Evolutionary conservation across 2,797 vertebrate genomes (phyloP).

Genomic region (Streptopelia turtur): DNA sequence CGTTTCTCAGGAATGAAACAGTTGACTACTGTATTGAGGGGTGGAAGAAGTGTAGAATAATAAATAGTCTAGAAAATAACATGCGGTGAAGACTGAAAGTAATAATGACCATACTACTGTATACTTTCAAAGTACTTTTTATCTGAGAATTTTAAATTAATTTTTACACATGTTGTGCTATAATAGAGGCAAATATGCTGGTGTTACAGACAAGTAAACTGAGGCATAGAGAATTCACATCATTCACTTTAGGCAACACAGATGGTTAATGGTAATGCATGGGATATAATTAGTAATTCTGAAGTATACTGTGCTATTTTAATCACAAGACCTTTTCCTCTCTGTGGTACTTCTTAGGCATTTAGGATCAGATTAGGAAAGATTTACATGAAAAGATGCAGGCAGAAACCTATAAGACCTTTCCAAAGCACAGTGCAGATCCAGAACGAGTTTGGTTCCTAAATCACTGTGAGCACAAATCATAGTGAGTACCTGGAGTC

Average conservation of each 20-base stretch:
- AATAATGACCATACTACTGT: neutral
- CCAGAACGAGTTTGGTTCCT: neutral
- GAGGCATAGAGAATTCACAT: neutral
- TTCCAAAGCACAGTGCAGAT: neutral
- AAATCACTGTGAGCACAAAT: neutral
- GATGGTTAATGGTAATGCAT: conserved; percentile 9
- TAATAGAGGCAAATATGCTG: neutral
- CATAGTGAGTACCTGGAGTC: neutral
- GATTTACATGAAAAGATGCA: neutral
- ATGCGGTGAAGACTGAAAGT: neutral
- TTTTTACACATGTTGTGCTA: neutral
- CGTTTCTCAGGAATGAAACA: conserved; percentile 27
- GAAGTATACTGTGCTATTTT: conserved; percentile 14
- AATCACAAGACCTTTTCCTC: conserved; percentile 1
- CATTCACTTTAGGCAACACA: conserved; percentile 25
- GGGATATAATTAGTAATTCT: conserved; percentile 31
- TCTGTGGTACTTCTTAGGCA: neutral
- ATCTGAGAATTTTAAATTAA: neutral
- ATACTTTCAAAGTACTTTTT: neutral
- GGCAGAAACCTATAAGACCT: neutral
- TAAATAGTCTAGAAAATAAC: conserved; percentile 30
- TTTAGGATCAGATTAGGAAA: neutral
- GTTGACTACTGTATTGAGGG: conserved; percentile 29
- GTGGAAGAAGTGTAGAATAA: conserved; percentile 16
- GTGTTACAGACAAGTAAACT: conserved; percentile 22